Evolutionary conservation across 2,113 vertebrate genomes (phyloP).

Genomic region (Lates calcarifer): DNA sequence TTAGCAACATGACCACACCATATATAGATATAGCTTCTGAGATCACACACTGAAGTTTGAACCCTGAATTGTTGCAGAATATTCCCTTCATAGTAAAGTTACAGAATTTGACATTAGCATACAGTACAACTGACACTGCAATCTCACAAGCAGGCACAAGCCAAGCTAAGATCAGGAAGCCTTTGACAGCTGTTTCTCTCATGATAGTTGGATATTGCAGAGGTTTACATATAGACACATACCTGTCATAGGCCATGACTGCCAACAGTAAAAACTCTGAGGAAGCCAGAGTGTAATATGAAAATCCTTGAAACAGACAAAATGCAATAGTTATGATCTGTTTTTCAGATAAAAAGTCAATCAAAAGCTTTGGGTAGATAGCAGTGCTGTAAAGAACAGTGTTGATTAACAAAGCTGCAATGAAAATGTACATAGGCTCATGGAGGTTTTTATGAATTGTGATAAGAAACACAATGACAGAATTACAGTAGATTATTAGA

Average conservation of each 20-base stretch:
- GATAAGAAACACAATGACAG: no score
- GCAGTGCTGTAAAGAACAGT: no score
- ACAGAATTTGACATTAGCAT: background rate
- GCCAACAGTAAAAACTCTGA: conserved; percentile 36
- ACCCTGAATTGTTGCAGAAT: background rate
- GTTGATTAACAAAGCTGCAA: no score
- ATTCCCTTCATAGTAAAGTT: background rate
- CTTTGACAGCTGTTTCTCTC: background rate
- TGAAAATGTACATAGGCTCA: no score
- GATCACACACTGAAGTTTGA: background rate
- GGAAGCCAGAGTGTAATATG: background rate
- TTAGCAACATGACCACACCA: background rate
- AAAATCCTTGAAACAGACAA: background rate
- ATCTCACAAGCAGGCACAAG: background rate
- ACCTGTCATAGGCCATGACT: conserved; percentile 36
- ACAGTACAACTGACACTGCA: background rate
- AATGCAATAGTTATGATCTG: background rate
- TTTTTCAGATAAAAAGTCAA: background rate
- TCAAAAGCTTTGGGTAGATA: background rate
- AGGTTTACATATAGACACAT: conserved; percentile 41
- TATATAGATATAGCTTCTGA: background rate
- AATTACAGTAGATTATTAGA: no score
- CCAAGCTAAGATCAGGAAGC: conserved; percentile 9
- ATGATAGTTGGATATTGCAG: conserved; percentile 16
- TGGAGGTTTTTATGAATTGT: no score